Conservation (phyloP, 2,797 vertebrate species). For the Falco berigora region DNA sequence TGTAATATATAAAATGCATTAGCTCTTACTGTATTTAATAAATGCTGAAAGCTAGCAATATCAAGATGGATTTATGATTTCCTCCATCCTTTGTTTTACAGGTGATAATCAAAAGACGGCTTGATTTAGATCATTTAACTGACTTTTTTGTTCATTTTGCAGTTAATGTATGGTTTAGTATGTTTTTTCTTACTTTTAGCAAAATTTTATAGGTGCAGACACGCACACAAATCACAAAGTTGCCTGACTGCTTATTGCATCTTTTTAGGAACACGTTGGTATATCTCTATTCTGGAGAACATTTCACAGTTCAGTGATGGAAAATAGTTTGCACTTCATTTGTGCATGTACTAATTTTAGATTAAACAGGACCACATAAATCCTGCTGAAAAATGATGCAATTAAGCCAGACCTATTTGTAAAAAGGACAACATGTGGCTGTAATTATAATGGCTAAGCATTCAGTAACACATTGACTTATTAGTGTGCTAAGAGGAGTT, state of each 20-base stretch:
- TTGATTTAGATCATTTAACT: not conserved
- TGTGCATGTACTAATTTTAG: constrained; percentile 72
- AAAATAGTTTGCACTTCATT: constrained; percentile 72
- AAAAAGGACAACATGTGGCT: constrained; percentile 73
- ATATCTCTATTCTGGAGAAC: constrained; percentile 37
- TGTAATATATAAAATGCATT: not conserved
- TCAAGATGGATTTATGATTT: constrained; percentile 20
- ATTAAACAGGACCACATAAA: constrained; percentile 71
- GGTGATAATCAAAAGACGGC: not conserved
- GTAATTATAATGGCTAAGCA: constrained; percentile 71
- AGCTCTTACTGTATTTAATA: constrained; percentile 4
- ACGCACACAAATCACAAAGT: not conserved
- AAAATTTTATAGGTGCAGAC: not conserved
- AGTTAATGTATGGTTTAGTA: not conserved
- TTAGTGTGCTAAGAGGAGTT: constrained; percentile 66
- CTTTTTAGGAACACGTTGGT: constrained; percentile 35
- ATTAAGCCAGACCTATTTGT: constrained; percentile 73
- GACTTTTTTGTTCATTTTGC: not conserved
- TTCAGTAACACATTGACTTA: constrained; percentile 71
- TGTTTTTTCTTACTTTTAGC: not conserved
- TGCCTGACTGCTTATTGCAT: constrained; percentile 6
- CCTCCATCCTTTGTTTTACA: not conserved
- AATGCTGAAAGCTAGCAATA: constrained; percentile 8
- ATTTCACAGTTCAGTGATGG: constrained; percentile 56
- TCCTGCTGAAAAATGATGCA: constrained; percentile 73